Percentiles rank a stretch among this genome's conserved stretches.
Evolutionary conservation across 1,140 invertebrate species (phyloP).

Genomic region (Scaptomyza montana): DNA sequence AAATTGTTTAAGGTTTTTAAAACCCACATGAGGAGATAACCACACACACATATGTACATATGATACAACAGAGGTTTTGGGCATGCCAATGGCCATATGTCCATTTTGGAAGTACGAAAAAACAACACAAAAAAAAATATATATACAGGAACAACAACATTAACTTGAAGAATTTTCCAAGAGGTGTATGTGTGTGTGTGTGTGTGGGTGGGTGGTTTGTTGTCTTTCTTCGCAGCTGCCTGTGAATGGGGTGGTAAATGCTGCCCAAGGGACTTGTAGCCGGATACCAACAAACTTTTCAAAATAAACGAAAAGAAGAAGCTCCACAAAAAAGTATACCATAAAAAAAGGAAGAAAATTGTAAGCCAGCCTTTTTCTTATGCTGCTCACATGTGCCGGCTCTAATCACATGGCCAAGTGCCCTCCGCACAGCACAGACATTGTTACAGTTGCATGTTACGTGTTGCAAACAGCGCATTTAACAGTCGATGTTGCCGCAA

Average conservation of each 20-base stretch:
- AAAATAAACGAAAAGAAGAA: slow-evolving; percentile 65
- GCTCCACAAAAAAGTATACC: slow-evolving; percentile 44
- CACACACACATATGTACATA: slow-evolving; percentile 31
- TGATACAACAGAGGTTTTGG: slow-evolving; percentile 33
- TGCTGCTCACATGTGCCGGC: slow-evolving; percentile 22
- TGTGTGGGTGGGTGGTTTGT: slow-evolving; percentile 20
- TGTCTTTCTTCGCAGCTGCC: slow-evolving; percentile 53
- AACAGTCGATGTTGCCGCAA: slow-evolving; percentile 26
- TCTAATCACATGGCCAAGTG: slow-evolving; percentile 22
- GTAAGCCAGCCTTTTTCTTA: slow-evolving; percentile 20
- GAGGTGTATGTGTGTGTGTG: slow-evolving; percentile 25
- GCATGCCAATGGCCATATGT: slow-evolving; percentile 77
- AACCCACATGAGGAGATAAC: slow-evolving; percentile 54
- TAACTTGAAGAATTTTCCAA: slow-evolving; percentile 64
- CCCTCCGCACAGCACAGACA: slow-evolving; percentile 6
- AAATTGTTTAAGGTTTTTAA: slow-evolving; percentile 80
- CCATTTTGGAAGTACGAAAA: slow-evolving; percentile 71
- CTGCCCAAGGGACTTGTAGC: slow-evolving; percentile 82
- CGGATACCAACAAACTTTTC: slow-evolving; percentile 81
- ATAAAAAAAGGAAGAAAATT: slow-evolving; percentile 14
- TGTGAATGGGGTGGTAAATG: slow-evolving; percentile 82
- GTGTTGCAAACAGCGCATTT: slow-evolving; percentile 26
- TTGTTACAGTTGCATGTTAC: neutral
- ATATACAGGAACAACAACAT: slow-evolving; percentile 59
- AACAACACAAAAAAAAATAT: slow-evolving; percentile 44